Conservation (phyloP, 2,113 vertebrate species). For the Thamnophis sirtalis region DNA sequence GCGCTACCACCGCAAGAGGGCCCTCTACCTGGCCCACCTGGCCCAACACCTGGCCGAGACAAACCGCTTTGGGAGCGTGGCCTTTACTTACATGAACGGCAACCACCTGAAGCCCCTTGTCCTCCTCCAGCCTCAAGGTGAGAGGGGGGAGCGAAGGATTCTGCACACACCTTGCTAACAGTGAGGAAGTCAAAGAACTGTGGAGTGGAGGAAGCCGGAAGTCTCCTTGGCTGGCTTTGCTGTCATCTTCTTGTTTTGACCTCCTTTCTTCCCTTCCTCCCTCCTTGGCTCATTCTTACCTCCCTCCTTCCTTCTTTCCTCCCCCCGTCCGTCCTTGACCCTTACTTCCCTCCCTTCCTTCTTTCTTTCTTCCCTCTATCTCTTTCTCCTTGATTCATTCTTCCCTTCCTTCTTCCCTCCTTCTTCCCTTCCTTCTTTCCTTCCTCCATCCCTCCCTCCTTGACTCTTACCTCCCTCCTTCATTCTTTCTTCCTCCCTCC, state of each 20-base stretch:
- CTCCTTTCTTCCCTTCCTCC: background rate
- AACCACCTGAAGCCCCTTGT: constrained; percentile 86
- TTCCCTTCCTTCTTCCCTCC: no score
- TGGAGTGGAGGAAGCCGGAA: background rate
- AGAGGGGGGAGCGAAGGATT: fast-evolving
- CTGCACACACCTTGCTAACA: background rate
- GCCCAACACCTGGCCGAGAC: constrained; percentile 76
- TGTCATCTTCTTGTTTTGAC: background rate
- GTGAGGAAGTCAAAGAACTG: background rate
- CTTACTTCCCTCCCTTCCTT: no score
- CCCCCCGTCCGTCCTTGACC: no score
- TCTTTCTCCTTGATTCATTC: fast-evolving
- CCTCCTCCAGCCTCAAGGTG: constrained; percentile 82
- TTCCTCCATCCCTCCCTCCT: no score
- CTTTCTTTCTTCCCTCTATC: no score
- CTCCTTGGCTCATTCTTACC: no score
- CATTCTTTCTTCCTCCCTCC: no score
- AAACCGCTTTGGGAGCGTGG: constrained; percentile 76
- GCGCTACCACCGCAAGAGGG: constrained; percentile 91
- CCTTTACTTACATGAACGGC: constrained; percentile 85
- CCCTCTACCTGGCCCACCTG: constrained; percentile 85
- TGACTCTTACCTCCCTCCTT: no score
- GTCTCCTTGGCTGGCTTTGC: background rate
- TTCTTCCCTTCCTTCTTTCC: no score
- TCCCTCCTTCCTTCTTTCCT: no score